These are phyloP conservation scores for Eupelmus urozonus DNA, from an alignment of 2,888 invertebrate genomes.

Conservation along the genomic window DNA sequence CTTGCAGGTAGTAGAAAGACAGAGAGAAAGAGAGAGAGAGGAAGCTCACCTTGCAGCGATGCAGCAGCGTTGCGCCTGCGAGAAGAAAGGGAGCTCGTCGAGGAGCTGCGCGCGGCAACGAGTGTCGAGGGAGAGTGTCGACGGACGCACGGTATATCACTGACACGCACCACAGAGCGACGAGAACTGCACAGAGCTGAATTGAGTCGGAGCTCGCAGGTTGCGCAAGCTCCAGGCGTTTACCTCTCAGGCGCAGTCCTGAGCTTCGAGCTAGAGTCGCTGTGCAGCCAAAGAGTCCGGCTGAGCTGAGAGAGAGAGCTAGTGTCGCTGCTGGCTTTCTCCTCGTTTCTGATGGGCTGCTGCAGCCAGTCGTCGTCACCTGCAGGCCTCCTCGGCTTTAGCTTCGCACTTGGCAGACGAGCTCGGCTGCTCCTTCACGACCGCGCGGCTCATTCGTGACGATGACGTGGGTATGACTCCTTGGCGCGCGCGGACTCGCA, in stretches of 20 bases:
- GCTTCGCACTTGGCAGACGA: slow-evolving; percentile 42
- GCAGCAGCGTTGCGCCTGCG: slow-evolving; percentile 25
- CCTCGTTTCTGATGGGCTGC: too few species aligned
- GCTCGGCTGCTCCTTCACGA: slow-evolving; percentile 25
- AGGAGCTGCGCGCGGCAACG: background rate
- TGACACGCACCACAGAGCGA: background rate
- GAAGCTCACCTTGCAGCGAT: slow-evolving; percentile 18
- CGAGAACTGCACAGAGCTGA: too few species aligned
- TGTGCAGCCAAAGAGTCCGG: background rate
- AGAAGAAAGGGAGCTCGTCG: background rate
- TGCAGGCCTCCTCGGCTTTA: slow-evolving; percentile 44
- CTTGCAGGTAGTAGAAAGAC: background rate
- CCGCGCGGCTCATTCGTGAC: slow-evolving; percentile 49
- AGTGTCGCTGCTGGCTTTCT: too few species aligned
- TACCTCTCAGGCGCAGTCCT: too few species aligned
- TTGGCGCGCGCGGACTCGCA: slow-evolving; percentile 7
- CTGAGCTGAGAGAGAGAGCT: background rate
- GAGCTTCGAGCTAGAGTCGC: too few species aligned
- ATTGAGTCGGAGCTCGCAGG: too few species aligned
- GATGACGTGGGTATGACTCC: slow-evolving; percentile 17
- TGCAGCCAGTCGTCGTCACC: slow-evolving; percentile 31
- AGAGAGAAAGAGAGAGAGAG: slow-evolving; percentile 3
- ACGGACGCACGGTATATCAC: background rate
- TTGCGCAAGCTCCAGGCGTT: too few species aligned
- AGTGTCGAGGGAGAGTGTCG: background rate